phyloP scores from a whole-genome alignment of 2,797 vertebrate species.

The Sparus aurata region DNA sequence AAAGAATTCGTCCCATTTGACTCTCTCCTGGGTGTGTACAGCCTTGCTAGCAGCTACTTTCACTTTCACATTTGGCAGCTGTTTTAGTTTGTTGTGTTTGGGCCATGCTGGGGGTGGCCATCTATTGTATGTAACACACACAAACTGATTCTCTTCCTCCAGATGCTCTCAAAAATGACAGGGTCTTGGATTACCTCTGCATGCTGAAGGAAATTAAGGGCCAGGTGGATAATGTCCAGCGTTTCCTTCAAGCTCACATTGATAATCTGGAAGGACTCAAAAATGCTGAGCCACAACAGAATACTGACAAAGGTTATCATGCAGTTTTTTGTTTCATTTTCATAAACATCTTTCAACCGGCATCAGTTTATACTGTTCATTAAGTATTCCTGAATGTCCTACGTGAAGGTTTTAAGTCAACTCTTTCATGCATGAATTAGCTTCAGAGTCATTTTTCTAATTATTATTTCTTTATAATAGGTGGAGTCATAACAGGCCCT shows the following conservation, averaged over 20 bases:
- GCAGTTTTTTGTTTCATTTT: no score
- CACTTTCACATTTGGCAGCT: background rate
- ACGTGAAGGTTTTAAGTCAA: background rate
- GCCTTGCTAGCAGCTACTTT: background rate
- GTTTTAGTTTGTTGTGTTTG: background rate
- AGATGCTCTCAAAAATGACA: slow-evolving; percentile 32
- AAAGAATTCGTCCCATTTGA: slow-evolving; percentile 2
- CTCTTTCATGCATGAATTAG: no score
- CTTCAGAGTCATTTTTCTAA: no score
- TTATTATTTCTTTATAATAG: background rate
- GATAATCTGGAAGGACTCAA: slow-evolving; percentile 18
- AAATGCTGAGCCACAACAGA: background rate
- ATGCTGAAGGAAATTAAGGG: slow-evolving; percentile 47
- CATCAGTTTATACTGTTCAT: background rate
- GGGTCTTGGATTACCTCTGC: slow-evolving; percentile 26
- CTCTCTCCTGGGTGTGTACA: slow-evolving; percentile 6
- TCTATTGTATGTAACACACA: background rate
- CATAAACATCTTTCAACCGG: background rate
- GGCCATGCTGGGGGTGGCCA: background rate
- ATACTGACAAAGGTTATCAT: slow-evolving; percentile 4
- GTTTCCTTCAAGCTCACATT: slow-evolving; percentile 45
- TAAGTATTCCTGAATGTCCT: background rate
- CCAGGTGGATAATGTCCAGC: slow-evolving; percentile 8
- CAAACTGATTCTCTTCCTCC: background rate
- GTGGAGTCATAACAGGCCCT: background rate